Evolutionary conservation across 1,140 invertebrate genomes (phyloP).

Genomic region (Nixonia krombeini): DNA sequence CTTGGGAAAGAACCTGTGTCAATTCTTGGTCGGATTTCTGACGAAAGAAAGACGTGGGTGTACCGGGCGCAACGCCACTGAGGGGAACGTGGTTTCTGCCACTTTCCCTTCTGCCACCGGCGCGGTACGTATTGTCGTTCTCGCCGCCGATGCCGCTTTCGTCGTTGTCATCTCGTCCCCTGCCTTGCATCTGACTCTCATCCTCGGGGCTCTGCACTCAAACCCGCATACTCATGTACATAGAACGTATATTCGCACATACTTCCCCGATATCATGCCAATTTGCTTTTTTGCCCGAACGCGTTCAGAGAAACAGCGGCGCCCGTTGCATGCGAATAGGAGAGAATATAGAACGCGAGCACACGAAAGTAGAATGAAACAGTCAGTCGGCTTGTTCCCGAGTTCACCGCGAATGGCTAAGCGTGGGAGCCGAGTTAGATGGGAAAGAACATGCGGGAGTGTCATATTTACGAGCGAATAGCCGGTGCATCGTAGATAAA

Average conservation of each 20-base stretch:
- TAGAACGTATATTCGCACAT: background rate
- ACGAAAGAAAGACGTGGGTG: conserved; percentile 51
- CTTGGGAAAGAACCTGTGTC: conserved; percentile 59
- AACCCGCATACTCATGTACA: background rate
- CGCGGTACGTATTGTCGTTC: conserved; percentile 17
- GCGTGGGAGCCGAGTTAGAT: background rate
- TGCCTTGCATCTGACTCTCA: conserved; percentile 39
- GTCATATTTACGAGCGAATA: conserved; percentile 61
- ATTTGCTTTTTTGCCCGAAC: too few species aligned
- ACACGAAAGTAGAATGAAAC: conserved; percentile 5
- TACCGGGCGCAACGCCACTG: conserved; percentile 30
- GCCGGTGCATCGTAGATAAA: conserved; percentile 59
- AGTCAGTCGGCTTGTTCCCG: conserved; percentile 3
- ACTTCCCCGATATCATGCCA: too few species aligned
- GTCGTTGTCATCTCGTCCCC: conserved; percentile 18
- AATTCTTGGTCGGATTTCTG: conserved; percentile 53
- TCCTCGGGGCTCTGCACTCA: conserved; percentile 52
- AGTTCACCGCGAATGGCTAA: conserved; percentile 5
- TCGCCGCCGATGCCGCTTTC: conserved; percentile 30
- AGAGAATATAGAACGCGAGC: background rate
- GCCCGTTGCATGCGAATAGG: too few species aligned
- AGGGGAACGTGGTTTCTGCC: conserved; percentile 27
- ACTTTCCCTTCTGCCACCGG: conserved; percentile 38
- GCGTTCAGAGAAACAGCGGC: too few species aligned
- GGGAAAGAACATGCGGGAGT: conserved; percentile 55